A percentile compares a stretch with the other conserved stretches of the same genome.
phyloP scores from a whole-genome alignment of 2,797 vertebrate genomes.

The Scarus forsteni region DNA sequence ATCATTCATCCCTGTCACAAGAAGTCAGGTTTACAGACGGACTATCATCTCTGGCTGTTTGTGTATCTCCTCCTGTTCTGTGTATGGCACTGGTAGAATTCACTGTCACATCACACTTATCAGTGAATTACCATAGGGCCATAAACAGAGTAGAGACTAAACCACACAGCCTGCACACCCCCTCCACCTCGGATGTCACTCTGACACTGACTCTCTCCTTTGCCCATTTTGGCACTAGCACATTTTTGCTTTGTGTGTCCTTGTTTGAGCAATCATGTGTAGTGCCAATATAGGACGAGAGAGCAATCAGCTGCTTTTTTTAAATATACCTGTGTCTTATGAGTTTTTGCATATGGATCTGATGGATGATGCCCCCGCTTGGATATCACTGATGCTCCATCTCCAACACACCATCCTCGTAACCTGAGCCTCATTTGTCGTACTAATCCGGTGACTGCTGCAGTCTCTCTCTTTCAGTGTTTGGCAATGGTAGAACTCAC shows the following conservation, averaged over 20 bases:
- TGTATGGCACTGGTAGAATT: constrained; percentile 99
- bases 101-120: constrained; percentile 96
- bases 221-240: constrained; percentile 99
- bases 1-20: not conserved
- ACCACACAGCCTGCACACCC: constrained; percentile 75
- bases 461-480: constrained; percentile 83
- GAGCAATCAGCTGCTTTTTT: constrained; percentile 52
- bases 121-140: constrained; percentile 99
- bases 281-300: constrained; percentile 98
- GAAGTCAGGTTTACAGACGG: not conserved
- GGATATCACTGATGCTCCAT: constrained; percentile 55
- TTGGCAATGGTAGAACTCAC: constrained; percentile 99
- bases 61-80: constrained; percentile 93
- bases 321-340: not conserved
- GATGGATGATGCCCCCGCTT: constrained; percentile 67
- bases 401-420: constrained; percentile 49
- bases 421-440: constrained; percentile 53
- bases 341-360: constrained; percentile 40
- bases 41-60: constrained; percentile 73
- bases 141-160: constrained; percentile 99
- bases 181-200: not conserved
- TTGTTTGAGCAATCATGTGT: constrained; percentile 98
- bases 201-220: constrained; percentile 72
- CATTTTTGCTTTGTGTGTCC: constrained; percentile 99
- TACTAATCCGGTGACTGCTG: constrained; percentile 37